phyloP scores from a whole-genome alignment of 2,888 invertebrate species.

The Lepetodrilus schrolli region DNA sequence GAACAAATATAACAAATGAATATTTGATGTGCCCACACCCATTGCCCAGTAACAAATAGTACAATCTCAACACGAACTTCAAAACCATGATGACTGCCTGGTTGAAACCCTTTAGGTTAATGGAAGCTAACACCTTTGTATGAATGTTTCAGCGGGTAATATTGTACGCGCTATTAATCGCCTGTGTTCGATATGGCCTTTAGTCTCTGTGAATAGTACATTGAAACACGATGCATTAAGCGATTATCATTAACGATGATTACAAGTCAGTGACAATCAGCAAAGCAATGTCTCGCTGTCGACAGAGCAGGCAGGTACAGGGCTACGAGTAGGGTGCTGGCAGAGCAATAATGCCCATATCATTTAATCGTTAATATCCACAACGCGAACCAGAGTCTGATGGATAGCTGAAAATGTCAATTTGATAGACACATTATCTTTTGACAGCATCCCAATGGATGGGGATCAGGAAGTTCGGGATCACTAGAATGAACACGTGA shows the following conservation, averaged over 20 bases:
- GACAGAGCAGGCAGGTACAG: no score
- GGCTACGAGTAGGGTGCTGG: neutral
- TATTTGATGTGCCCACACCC: no score
- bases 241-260: neutral
- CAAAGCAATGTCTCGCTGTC: no score
- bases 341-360: neutral
- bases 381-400: neutral
- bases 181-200: neutral
- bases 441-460: neutral
- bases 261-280: neutral
- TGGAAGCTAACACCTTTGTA: no score
- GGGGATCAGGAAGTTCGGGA: neutral
- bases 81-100: no score
- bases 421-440: neutral
- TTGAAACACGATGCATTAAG: neutral
- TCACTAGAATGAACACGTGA: neutral
- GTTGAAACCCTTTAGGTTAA: no score
- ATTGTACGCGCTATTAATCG: neutral
- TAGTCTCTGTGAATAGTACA: no score
- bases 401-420: conserved; percentile 11
- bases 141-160: no score
- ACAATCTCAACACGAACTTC: no score
- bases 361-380: conserved; percentile 4
- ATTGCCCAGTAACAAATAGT: no score
- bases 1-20: no score